Evolutionary conservation across 2,113 vertebrate species (phyloP), one percentile per base, ranked within the genome.

Genomic region (Montifringilla adamsi): DNA sequence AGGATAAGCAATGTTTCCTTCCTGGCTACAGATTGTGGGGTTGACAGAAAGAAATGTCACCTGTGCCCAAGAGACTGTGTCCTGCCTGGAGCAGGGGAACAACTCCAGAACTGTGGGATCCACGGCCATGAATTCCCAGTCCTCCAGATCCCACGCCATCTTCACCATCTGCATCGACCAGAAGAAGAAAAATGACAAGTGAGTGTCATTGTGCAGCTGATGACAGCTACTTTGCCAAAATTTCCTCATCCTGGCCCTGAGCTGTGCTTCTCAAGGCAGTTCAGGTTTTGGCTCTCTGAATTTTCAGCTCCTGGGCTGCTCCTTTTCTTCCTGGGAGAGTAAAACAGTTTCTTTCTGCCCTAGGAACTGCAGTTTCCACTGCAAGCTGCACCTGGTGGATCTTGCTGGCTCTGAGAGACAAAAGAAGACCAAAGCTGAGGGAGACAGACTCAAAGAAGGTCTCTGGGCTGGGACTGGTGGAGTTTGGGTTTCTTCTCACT

Each of bases 361-460:
- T 18, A 98, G 98, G 94, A 98, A 94, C 53, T 95, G 63, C 91
- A 96, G 95, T 72, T 98, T 98, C 89, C 98, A 98, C 81, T 99
- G 98, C 47, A 99, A 99, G 94, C 94, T 99, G 3, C 99, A 99
- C 90, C 98, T 99, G 41, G 99, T 99, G 85, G 99, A 99, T 94
- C 97, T 99, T 23, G 99, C 99, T 84, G 99, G 99, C 67, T 99
- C 99, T 8, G 99, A 99, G 94, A 98, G 99, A 77, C 99, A 99
- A 83, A 99, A 99, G 95, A 99, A 99, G 96, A 99, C 99, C 16
- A 99, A 99, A 92, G 99, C 99, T 26, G 99, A 99, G 96, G 99
- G 99, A 60, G 99, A 99, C 94, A 97, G 99, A 26, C 98, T 99
- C 14, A 99, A 99, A 91, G 99, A 99, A 98, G 99, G 99, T 99